Percentiles rank a stretch among this genome's conserved stretches.
phyloP scores from a whole-genome alignment of 2,797 vertebrate species.

The Hoplostethus atlanticus region DNA sequence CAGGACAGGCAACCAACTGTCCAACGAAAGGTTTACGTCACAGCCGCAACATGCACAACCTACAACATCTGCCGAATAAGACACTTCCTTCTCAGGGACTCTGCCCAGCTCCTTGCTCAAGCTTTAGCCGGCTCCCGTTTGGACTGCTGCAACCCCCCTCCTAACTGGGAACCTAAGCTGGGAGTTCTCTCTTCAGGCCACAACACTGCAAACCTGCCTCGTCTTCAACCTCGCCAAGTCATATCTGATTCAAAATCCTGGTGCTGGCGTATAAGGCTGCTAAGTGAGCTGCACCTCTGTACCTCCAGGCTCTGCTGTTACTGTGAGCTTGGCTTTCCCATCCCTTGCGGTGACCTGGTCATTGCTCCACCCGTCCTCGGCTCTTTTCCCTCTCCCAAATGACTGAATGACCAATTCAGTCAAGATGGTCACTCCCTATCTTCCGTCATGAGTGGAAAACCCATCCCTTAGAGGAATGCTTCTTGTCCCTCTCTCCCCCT shows the following conservation, averaged over 20 bases:
- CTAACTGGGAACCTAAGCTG: neutral
- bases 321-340: no score
- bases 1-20: slow-evolving; percentile 28
- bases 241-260: no score
- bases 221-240: no score
- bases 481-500: no score
- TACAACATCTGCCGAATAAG: slow-evolving; percentile 51
- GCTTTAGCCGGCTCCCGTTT: neutral
- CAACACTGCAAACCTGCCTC: neutral
- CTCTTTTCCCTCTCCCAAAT: no score
- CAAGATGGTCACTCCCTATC: no score
- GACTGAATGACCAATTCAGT: no score
- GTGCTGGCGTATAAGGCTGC: no score
- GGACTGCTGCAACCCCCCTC: neutral
- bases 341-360: no score
- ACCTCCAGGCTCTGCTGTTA: neutral
- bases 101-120: slow-evolving; percentile 42
- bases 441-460: no score
- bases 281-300: neutral
- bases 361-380: no score
- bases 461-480: no score
- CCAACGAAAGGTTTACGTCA: slow-evolving; percentile 8
- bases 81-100: slow-evolving; percentile 52
- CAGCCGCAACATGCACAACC: slow-evolving; percentile 38
- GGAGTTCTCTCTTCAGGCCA: neutral